These are phyloP conservation scores for Eumerus sabulonum DNA, from an alignment of 2,888 invertebrate genomes.

Conservation along the genomic window DNA sequence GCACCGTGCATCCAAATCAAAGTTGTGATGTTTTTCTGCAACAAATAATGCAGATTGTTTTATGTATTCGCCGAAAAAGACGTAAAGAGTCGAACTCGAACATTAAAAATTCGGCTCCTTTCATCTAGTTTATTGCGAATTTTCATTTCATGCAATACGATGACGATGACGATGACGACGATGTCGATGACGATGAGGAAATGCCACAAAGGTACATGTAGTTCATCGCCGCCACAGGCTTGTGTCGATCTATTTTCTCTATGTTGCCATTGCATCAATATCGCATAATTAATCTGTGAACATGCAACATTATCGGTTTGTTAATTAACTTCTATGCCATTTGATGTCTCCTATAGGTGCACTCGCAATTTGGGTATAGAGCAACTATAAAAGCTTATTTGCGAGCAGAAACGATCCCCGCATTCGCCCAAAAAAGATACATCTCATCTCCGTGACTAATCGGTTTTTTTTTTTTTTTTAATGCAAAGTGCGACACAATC, in stretches of 20 bases:
- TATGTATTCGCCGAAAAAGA: constrained; percentile 67
- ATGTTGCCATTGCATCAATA: too few relatives aligned
- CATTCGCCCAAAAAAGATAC: too few relatives aligned
- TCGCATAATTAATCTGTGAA: background rate
- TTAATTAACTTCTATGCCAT: too few relatives aligned
- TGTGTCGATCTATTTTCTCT: too few relatives aligned
- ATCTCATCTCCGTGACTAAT: too few relatives aligned
- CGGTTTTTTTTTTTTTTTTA: too few relatives aligned
- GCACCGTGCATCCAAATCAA: constrained; percentile 57
- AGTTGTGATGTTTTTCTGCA: constrained; percentile 55
- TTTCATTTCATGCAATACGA: constrained; percentile 47
- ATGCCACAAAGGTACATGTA: background rate
- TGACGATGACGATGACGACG: constrained; percentile 9
- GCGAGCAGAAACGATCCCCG: too few relatives aligned
- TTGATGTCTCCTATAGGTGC: background rate
- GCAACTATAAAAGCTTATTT: too few relatives aligned
- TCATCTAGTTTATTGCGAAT: constrained; percentile 64
- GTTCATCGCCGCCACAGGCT: background rate
- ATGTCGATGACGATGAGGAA: constrained; percentile 9
- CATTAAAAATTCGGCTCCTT: constrained; percentile 66
- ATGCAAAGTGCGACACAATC: too few relatives aligned
- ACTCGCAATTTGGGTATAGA: too few relatives aligned
- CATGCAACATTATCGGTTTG: background rate
- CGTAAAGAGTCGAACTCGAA: constrained; percentile 62
- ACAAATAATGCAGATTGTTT: constrained; percentile 65